These are phyloP conservation scores for Ptiloglossa arizonensis DNA, from an alignment of 1,140 invertebrate genomes.

Conservation along the genomic window DNA sequence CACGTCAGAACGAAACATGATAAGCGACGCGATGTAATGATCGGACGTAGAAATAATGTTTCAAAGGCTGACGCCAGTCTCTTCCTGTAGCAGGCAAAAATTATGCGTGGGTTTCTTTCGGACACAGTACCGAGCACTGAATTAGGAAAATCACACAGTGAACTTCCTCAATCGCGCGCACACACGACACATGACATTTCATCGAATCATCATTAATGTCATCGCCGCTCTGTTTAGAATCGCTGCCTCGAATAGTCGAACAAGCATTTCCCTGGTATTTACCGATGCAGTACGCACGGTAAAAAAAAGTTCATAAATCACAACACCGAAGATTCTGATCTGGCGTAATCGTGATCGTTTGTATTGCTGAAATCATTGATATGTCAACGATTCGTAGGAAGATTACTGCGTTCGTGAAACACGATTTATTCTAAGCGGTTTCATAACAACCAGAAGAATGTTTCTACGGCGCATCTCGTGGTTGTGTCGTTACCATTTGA, in stretches of 20 bases:
- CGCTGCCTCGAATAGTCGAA: background rate
- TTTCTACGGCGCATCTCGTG: background rate
- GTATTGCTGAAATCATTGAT: slow-evolving; percentile 12
- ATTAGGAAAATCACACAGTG: slow-evolving; percentile 26
- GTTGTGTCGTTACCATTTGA: background rate
- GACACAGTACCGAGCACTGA: slow-evolving; percentile 10
- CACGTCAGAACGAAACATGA: slow-evolving; percentile 70
- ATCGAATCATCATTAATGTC: slow-evolving; percentile 41
- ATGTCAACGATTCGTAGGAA: slow-evolving; percentile 10
- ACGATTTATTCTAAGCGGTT: slow-evolving; percentile 6
- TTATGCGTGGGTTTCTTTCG: slow-evolving; percentile 9
- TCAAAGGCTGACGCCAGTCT: background rate
- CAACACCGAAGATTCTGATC: slow-evolving; percentile 1
- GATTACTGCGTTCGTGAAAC: slow-evolving; percentile 6
- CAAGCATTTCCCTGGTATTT: background rate
- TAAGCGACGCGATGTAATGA: slow-evolving; percentile 65
- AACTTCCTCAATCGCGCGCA: slow-evolving; percentile 18
- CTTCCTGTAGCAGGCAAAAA: background rate
- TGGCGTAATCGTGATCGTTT: slow-evolving; percentile 23
- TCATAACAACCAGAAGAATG: slow-evolving; percentile 3
- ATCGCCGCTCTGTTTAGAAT: slow-evolving; percentile 31
- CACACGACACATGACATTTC: slow-evolving; percentile 41
- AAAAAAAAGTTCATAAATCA: background rate
- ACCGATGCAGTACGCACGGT: background rate
- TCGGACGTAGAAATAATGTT: slow-evolving; percentile 2